These are phyloP conservation scores for Diabrotica virgifera DNA, from an alignment of 1,140 invertebrate species.

Conservation along the genomic window DNA sequence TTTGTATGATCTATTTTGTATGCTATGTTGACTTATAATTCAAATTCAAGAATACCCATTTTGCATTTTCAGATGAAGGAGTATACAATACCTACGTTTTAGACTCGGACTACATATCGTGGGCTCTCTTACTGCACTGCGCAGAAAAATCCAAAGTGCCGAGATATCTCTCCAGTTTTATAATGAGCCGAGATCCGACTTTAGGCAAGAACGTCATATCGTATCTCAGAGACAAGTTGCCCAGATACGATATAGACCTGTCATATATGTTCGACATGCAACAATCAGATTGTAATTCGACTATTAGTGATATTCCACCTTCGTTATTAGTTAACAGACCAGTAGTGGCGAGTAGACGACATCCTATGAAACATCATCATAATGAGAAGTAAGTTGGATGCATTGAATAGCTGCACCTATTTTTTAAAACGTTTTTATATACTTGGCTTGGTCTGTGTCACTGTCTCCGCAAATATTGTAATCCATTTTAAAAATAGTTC, in stretches of 20 bases:
- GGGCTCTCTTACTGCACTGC: slow-evolving; percentile 79
- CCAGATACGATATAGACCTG: slow-evolving; percentile 73
- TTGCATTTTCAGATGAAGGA: slow-evolving; percentile 69
- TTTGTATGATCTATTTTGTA: too few relatives aligned
- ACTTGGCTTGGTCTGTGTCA: too few relatives aligned
- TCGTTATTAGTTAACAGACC: slow-evolving; percentile 34
- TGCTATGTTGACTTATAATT: too few relatives aligned
- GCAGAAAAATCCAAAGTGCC: slow-evolving; percentile 77
- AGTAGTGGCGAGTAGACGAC: slow-evolving; percentile 29
- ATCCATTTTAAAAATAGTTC: too few relatives aligned
- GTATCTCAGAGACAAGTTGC: slow-evolving; percentile 57
- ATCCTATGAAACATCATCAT: slow-evolving; percentile 45
- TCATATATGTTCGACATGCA: slow-evolving; percentile 79
- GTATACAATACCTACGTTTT: slow-evolving; percentile 84
- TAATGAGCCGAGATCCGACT: slow-evolving; percentile 65
- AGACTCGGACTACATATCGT: slow-evolving; percentile 77
- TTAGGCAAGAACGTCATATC: slow-evolving; percentile 60
- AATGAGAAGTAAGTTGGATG: too few relatives aligned
- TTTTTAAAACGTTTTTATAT: too few relatives aligned
- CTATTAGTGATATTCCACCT: slow-evolving; percentile 34
- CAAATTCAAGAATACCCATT: neutral
- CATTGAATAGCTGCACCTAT: neutral
- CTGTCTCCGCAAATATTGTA: too few relatives aligned
- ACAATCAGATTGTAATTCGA: slow-evolving; percentile 61
- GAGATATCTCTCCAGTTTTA: slow-evolving; percentile 78